Conservation (phyloP, 1,140 invertebrate genomes). For the Phymorhynchus buccinoides region DNA sequence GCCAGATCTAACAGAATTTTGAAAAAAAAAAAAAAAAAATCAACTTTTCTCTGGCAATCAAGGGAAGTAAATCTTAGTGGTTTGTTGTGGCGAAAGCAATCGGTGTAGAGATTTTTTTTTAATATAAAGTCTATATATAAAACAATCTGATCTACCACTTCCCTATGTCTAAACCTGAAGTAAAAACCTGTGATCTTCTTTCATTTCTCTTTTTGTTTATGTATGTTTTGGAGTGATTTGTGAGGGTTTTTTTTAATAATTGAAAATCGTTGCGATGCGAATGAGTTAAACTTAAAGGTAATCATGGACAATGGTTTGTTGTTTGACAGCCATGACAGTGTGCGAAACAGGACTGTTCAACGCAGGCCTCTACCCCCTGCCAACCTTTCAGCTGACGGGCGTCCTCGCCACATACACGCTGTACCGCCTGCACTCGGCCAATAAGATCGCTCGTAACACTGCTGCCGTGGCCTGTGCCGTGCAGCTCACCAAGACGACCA, state of each 20-base stretch:
- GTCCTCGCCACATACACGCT: constrained; percentile 54
- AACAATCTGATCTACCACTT: not conserved
- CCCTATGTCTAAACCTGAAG: not conserved
- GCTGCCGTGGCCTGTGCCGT: constrained; percentile 43
- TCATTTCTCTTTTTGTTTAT: not conserved
- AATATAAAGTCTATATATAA: not conserved
- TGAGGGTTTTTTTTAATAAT: too few relatives aligned
- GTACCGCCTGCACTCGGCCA: constrained; percentile 53
- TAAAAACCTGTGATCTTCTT: not conserved
- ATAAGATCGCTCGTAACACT: constrained; percentile 45
- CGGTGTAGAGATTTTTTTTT: too few relatives aligned
- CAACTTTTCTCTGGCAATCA: too few relatives aligned
- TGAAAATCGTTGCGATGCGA: too few relatives aligned
- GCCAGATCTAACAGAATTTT: too few relatives aligned
- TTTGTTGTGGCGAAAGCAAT: too few relatives aligned
- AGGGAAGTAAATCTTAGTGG: too few relatives aligned
- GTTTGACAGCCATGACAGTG: constrained; percentile 50
- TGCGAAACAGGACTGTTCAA: constrained; percentile 57
- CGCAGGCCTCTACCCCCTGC: constrained; percentile 51
- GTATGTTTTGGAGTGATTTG: not conserved
- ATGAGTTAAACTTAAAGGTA: not conserved
- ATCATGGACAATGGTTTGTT: not conserved
- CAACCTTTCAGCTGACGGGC: constrained; percentile 49
- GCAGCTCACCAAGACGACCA: constrained; percentile 45
- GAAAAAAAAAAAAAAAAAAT: too few relatives aligned